These are phyloP conservation scores for Platerodrilus igneus DNA, from an alignment of 2,888 invertebrate species.

Conservation along the genomic window DNA sequence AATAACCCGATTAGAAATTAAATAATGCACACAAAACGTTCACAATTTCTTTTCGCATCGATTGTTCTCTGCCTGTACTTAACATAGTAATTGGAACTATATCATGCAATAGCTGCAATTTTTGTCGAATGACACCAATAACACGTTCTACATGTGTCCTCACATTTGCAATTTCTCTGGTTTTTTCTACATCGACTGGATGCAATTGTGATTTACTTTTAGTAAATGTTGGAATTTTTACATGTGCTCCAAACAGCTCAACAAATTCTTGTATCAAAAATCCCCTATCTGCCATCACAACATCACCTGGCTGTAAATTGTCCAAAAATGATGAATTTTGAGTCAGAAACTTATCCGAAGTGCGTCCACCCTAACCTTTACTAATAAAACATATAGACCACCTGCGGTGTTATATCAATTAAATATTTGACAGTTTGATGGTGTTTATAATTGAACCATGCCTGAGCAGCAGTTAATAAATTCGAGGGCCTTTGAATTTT, in stretches of 20 bases:
- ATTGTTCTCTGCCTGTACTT: no score
- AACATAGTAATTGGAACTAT: no score
- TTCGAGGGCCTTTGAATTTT: constrained; percentile 12
- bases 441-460: constrained; percentile 20
- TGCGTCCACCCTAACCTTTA: constrained; percentile 14
- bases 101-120: no score
- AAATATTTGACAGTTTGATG: constrained; percentile 18
- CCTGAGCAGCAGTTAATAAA: constrained; percentile 7
- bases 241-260: no score
- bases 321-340: constrained; percentile 7
- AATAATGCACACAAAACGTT: no score
- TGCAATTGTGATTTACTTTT: constrained; percentile 16
- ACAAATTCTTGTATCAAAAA: constrained; percentile 4
- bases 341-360: constrained; percentile 14
- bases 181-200: constrained; percentile 12
- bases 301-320: constrained; percentile 10
- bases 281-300: constrained; percentile 12
- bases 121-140: constrained; percentile 5
- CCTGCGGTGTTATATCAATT: constrained; percentile 21
- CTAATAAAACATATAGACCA: constrained; percentile 17
- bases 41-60: no score
- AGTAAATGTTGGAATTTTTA: constrained; percentile 11
- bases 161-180: constrained; percentile 10
- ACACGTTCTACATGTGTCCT: constrained; percentile 17
- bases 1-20: no score